Evolutionary conservation across 2,888 invertebrate genomes (phyloP).

Genomic region (Zygogramma bicolorata): DNA sequence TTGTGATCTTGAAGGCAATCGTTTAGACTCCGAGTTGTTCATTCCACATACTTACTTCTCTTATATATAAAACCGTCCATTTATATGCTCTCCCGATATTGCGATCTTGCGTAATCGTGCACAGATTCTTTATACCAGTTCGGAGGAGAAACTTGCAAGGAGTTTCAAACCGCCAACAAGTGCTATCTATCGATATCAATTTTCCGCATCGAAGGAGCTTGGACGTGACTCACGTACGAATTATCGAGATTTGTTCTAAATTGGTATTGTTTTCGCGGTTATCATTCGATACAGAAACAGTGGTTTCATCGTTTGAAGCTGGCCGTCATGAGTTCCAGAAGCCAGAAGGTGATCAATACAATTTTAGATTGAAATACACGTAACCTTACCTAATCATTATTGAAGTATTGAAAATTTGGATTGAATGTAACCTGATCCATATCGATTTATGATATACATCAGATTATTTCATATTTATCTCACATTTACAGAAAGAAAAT

Average conservation of each 20-base stretch:
- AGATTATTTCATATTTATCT: no score
- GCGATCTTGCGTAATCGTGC: neutral
- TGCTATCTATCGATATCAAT: conserved; percentile 10
- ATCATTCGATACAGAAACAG: neutral
- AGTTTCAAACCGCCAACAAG: neutral
- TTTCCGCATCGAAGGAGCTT: neutral
- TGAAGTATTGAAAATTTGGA: no score
- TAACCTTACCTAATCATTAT: no score
- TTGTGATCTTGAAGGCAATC: no score
- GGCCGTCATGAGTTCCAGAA: neutral
- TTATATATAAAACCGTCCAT: neutral
- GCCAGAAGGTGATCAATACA: no score
- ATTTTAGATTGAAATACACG: no score
- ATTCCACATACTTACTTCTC: no score
- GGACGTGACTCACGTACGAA: neutral
- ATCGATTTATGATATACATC: no score
- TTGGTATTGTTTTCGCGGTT: neutral
- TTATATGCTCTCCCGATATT: neutral
- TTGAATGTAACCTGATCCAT: no score
- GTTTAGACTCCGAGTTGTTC: no score
- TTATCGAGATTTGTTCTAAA: conserved; percentile 12
- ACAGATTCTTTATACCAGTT: neutral
- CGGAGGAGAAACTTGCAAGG: neutral
- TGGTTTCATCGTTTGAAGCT: neutral
- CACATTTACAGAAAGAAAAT: no score